Evolutionary conservation across 1,140 invertebrate species (phyloP).

Genomic region (Phocides pigmalion): DNA sequence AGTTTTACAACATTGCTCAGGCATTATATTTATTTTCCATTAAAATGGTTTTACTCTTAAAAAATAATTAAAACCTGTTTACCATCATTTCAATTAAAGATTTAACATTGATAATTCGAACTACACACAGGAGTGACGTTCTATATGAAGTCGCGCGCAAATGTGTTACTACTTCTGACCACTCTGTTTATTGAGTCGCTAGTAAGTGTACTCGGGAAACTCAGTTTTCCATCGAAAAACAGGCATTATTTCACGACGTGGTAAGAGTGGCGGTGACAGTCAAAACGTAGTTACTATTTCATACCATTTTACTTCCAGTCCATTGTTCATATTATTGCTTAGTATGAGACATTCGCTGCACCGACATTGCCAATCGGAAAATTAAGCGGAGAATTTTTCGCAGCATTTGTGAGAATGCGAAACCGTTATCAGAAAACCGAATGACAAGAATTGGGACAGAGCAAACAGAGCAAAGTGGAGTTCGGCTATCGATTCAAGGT

Average conservation of each 20-base stretch:
- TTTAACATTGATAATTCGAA: too few species aligned
- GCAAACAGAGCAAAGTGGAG: slow-evolving; percentile 41
- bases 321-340: not conserved
- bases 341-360: slow-evolving; percentile 1
- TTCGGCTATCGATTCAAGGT: slow-evolving; percentile 50
- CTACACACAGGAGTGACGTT: too few species aligned
- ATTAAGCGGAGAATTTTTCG: slow-evolving; percentile 16
- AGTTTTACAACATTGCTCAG: slow-evolving; percentile 19
- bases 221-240: too few species aligned
- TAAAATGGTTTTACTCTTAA: not conserved
- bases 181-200: too few species aligned
- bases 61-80: not conserved
- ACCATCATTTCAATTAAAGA: too few species aligned
- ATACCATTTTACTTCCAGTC: not conserved
- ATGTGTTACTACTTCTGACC: too few species aligned
- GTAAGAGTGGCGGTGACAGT: too few species aligned
- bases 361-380: not conserved
- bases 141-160: too few species aligned
- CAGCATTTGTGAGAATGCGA: slow-evolving; percentile 21
- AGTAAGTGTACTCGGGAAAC: too few species aligned
- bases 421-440: slow-evolving; percentile 28
- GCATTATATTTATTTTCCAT: not conserved
- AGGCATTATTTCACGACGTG: too few species aligned
- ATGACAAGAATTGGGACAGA: slow-evolving; percentile 28
- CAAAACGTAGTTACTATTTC: not conserved